A percentile compares a stretch with the other conserved stretches of the same genome.
Evolutionary conservation across 2,797 vertebrate species (phyloP).

Genomic region (Poeciliopsis gracilis): DNA sequence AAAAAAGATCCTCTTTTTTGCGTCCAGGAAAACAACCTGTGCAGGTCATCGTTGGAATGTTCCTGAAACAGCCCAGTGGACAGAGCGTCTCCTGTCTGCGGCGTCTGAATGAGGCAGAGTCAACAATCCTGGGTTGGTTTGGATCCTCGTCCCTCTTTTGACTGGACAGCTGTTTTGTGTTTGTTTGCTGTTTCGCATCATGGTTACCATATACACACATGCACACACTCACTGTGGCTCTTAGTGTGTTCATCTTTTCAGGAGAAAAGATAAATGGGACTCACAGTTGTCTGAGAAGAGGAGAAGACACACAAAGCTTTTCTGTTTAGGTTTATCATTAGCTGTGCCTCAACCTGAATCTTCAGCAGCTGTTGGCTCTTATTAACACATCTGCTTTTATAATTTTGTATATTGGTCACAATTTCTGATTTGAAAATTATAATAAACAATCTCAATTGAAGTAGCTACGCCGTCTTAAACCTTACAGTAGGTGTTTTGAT

Average conservation of each 20-base stretch:
- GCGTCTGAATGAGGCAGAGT: conserved; percentile 58
- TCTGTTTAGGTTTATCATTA: conserved; percentile 1
- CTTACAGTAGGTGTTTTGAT: not conserved
- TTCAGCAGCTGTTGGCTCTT: conserved; percentile 8
- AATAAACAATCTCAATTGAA: not conserved
- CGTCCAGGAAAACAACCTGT: conserved; percentile 35
- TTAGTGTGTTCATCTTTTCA: conserved; percentile 39
- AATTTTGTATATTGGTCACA: not conserved
- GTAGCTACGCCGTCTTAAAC: not conserved
- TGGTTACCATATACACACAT: conserved; percentile 58
- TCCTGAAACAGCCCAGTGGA: conserved; percentile 43
- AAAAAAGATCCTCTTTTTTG: conserved; percentile 3
- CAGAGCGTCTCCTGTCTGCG: conserved; percentile 65
- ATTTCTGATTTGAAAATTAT: not conserved
- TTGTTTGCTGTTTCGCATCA: conserved; percentile 66
- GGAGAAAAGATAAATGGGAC: conserved; percentile 58
- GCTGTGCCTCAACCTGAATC: not conserved
- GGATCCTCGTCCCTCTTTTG: conserved; percentile 53
- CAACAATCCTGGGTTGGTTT: conserved; percentile 65
- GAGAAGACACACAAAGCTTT: conserved; percentile 33
- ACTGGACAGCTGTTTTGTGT: conserved; percentile 66
- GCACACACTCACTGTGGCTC: conserved; percentile 41
- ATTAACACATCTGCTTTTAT: not conserved
- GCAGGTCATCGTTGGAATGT: conserved; percentile 41
- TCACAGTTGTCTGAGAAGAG: conserved; percentile 49